phyloP scores from a whole-genome alignment of 2,888 invertebrate species.

The Chrysolina oricalcia region DNA sequence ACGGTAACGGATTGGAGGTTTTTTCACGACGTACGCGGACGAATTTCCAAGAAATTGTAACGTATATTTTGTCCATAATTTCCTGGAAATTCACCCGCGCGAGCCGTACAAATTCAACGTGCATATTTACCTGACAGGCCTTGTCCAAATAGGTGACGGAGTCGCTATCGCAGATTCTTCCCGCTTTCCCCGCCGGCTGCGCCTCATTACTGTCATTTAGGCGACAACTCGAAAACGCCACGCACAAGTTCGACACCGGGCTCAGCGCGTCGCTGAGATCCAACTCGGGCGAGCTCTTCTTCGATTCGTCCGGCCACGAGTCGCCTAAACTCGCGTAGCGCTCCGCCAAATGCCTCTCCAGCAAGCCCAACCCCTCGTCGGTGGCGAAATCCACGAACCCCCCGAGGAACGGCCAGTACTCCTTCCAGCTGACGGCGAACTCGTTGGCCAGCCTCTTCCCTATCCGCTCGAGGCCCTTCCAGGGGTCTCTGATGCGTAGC shows the following conservation, averaged over 20 bases:
- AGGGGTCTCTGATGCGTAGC: conserved; percentile 76
- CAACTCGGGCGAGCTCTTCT: conserved; percentile 41
- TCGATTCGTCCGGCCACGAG: conserved; percentile 48
- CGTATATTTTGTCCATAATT: too few relatives aligned
- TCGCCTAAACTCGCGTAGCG: conserved; percentile 41
- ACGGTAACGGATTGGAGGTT: too few relatives aligned
- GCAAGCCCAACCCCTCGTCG: conserved; percentile 80
- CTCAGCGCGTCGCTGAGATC: conserved; percentile 65
- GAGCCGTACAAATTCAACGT: too few relatives aligned
- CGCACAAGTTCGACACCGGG: conserved; percentile 77
- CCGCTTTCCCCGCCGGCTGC: conserved; percentile 35
- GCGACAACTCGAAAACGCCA: conserved; percentile 75
- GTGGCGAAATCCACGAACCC: conserved; percentile 86
- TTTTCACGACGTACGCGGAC: too few relatives aligned
- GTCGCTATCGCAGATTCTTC: conserved; percentile 57
- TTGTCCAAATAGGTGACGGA: conserved; percentile 77
- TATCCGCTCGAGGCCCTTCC: conserved; percentile 91
- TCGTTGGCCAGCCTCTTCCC: conserved; percentile 84
- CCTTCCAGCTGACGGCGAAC: conserved; percentile 87
- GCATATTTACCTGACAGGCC: conserved; percentile 73
- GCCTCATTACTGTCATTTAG: conserved; percentile 69
- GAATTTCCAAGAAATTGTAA: too few relatives aligned
- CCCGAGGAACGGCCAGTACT: conserved; percentile 94
- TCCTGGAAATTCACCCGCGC: too few relatives aligned
- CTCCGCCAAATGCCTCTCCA: conserved; percentile 83